These are phyloP conservation scores for Tricholaema leucomelas DNA, from an alignment of 2,113 vertebrate genomes.

Conservation along the genomic window DNA sequence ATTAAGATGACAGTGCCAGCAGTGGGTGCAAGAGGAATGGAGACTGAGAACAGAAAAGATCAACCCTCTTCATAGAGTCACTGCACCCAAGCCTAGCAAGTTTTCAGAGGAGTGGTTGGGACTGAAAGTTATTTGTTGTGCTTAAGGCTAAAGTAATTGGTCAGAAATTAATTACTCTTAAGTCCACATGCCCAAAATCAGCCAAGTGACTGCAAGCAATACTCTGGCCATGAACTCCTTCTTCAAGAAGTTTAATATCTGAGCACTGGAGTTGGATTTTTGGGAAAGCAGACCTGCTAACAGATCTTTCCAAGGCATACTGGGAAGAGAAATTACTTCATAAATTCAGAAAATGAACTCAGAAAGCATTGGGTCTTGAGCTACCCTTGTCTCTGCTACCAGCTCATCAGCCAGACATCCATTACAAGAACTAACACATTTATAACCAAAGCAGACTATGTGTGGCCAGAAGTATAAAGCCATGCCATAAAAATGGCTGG, in stretches of 20 bases:
- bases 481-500: background rate
- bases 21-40: background rate
- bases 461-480: background rate
- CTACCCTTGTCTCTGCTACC: background rate
- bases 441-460: background rate
- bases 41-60: accelerated
- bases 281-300: background rate
- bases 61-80: background rate
- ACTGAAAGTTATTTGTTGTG: background rate
- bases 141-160: background rate
- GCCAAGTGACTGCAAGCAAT: background rate
- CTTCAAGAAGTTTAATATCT: background rate
- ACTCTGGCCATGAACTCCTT: background rate
- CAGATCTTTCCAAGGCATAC: background rate
- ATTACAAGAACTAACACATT: background rate
- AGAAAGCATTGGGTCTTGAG: background rate
- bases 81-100: background rate
- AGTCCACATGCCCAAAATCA: accelerated
- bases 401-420: background rate
- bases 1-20: background rate
- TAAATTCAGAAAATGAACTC: background rate
- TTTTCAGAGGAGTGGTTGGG: no score
- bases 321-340: background rate
- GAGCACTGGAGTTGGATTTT: background rate
- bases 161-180: background rate